These are phyloP conservation scores for Myotis myotis DNA, from an alignment of 2,797 vertebrate genomes.

Conservation along the genomic window DNA sequence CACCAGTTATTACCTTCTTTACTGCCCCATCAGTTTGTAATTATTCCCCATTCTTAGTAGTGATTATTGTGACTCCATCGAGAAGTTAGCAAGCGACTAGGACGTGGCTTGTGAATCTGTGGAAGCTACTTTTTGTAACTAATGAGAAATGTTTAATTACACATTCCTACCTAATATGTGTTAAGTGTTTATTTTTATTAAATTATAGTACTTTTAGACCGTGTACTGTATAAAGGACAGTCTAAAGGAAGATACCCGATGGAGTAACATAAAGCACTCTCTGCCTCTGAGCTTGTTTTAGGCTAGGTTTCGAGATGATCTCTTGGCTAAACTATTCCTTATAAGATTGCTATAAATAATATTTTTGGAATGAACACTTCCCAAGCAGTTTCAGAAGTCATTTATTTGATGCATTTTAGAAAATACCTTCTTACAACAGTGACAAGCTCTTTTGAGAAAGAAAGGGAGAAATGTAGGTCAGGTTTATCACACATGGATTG, in stretches of 20 bases:
- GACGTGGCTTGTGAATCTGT: constrained; percentile 63
- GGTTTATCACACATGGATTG: constrained; percentile 92
- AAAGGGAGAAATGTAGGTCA: constrained; percentile 95
- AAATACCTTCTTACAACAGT: constrained; percentile 86
- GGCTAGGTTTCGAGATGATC: constrained; percentile 66
- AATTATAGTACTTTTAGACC: constrained; percentile 37
- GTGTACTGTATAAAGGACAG: constrained; percentile 30
- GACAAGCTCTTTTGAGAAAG: constrained; percentile 88
- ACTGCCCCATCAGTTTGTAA: constrained; percentile 60
- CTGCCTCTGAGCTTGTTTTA: constrained; percentile 39
- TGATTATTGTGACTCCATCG: constrained; percentile 71
- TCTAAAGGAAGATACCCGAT: background rate
- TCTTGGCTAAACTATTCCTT: constrained; percentile 57
- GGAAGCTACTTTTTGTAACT: constrained; percentile 72
- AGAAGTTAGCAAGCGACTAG: constrained; percentile 66
- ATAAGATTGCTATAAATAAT: constrained; percentile 75
- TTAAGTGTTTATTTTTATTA: constrained; percentile 66
- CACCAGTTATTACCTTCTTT: constrained; percentile 45
- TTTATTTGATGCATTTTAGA: constrained; percentile 84
- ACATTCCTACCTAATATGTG: constrained; percentile 58
- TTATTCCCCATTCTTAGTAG: constrained; percentile 79
- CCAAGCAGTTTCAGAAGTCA: constrained; percentile 74
- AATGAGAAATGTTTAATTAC: constrained; percentile 57
- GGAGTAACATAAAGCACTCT: constrained; percentile 24
- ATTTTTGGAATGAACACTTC: constrained; percentile 76